A percentile compares a stretch with the other conserved stretches of the same genome.
These are phyloP conservation scores for Poeciliopsis prolifica DNA, from an alignment of 2,113 vertebrate genomes.

Conservation along the genomic window DNA sequence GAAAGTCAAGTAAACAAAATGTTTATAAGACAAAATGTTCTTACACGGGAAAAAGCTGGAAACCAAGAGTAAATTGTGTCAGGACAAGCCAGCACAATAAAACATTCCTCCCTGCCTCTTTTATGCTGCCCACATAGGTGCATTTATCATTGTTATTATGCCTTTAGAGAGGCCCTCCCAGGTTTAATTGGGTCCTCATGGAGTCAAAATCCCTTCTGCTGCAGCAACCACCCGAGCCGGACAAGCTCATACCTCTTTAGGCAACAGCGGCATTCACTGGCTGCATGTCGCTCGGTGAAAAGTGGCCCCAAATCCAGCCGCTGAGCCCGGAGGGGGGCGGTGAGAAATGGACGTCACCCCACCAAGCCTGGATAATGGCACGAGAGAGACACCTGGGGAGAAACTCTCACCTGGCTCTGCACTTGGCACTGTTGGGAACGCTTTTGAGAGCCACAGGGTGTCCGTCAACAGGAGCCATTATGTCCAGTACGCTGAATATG, in stretches of 20 bases:
- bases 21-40: conserved; percentile 29
- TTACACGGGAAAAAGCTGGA: conserved; percentile 23
- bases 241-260: conserved; percentile 43
- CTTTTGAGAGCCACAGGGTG: conserved; percentile 39
- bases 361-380: conserved; percentile 38
- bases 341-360: conserved; percentile 21
- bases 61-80: conserved; percentile 59
- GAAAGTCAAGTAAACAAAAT: conserved; percentile 48
- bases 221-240: conserved; percentile 40
- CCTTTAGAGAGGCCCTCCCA: conserved; percentile 68
- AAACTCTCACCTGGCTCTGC: conserved; percentile 51
- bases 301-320: conserved; percentile 19
- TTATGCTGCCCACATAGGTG: conserved; percentile 58
- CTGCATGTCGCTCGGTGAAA: conserved; percentile 37
- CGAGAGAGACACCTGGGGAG: conserved; percentile 41
- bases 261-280: conserved; percentile 29
- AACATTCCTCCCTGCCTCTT: conserved; percentile 56
- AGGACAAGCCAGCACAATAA: conserved; percentile 56
- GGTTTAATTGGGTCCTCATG: conserved; percentile 78
- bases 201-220: conserved; percentile 64
- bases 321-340: conserved; percentile 23
- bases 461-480: conserved; percentile 34
- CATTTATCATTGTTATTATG: conserved; percentile 76
- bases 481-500: conserved; percentile 46
- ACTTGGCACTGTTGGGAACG: conserved; percentile 33